Conservation (phyloP, 2,888 invertebrate species). For the Lingula anatina region DNA sequence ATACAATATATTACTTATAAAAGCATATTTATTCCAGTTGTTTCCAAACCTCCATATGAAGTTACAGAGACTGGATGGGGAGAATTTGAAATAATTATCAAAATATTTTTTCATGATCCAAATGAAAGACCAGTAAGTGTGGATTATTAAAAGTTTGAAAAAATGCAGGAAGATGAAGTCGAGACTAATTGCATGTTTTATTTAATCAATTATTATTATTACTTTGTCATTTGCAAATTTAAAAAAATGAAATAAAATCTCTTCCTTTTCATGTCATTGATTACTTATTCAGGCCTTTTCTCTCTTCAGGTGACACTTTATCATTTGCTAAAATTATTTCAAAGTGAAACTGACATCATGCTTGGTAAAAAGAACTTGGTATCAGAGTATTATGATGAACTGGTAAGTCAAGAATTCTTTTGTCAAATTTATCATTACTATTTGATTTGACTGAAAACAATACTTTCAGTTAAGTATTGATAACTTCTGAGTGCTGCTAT, state of each 20-base stretch:
- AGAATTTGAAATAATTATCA: slow-evolving; percentile 97
- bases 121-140: slow-evolving; percentile 85
- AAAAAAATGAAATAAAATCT: too few species aligned
- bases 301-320: slow-evolving; percentile 80
- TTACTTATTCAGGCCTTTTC: too few species aligned
- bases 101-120: slow-evolving; percentile 94
- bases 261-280: too few species aligned
- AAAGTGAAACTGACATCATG: slow-evolving; percentile 61
- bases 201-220: too few species aligned
- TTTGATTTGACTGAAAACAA: neutral
- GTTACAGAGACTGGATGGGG: slow-evolving; percentile 99
- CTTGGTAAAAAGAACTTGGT: slow-evolving; percentile 62
- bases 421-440: neutral
- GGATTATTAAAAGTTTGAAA: too few species aligned
- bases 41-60: slow-evolving; percentile 94
- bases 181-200: too few species aligned
- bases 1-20: too few species aligned
- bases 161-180: too few species aligned
- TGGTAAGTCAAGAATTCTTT: slow-evolving; percentile 57
- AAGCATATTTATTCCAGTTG: too few species aligned
- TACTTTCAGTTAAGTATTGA: too few species aligned
- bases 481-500: too few species aligned
- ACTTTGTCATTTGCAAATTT: too few species aligned
- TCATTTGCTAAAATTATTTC: slow-evolving; percentile 90
- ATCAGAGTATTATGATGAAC: slow-evolving; percentile 92